Evolutionary conservation across 2,888 invertebrate species (phyloP).

Genomic region (Cosmopolites sordidus): DNA sequence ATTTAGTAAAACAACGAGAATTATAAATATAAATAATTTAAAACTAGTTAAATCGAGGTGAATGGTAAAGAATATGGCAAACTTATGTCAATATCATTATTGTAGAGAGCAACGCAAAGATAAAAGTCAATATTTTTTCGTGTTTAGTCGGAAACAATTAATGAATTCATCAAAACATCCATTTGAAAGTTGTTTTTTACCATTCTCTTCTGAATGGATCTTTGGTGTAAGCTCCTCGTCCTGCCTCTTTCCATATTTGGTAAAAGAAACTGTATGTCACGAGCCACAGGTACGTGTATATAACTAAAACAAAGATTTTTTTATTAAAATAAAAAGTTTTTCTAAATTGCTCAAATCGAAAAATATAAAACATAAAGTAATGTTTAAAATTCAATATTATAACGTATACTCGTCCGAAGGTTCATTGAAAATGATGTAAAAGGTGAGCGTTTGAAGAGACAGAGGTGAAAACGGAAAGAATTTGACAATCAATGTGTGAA

Average conservation of each 20-base stretch:
- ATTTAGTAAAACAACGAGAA: background rate
- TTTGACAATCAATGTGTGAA: too few species aligned
- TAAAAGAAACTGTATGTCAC: slow-evolving; percentile 81
- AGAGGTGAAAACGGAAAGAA: too few species aligned
- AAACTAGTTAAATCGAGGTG: too few species aligned
- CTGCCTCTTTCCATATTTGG: slow-evolving; percentile 64
- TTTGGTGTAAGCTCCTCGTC: slow-evolving; percentile 69
- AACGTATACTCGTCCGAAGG: too few species aligned
- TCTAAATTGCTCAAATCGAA: too few species aligned
- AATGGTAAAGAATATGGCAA: background rate
- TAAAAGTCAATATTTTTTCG: too few species aligned
- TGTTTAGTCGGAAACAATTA: too few species aligned
- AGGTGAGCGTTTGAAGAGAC: too few species aligned
- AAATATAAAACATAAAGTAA: too few species aligned
- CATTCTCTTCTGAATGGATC: slow-evolving; percentile 57
- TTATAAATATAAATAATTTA: background rate
- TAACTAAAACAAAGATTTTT: slow-evolving; percentile 54
- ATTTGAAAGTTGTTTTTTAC: slow-evolving; percentile 9
- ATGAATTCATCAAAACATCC: too few species aligned
- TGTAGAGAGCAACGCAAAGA: background rate
- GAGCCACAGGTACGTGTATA: slow-evolving; percentile 77
- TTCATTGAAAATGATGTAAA: too few species aligned
- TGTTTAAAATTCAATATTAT: too few species aligned
- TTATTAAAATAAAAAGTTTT: background rate
- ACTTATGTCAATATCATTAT: background rate